Evolutionary conservation across 2,888 invertebrate genomes (phyloP).

Genomic region (Rutpela maculata): DNA sequence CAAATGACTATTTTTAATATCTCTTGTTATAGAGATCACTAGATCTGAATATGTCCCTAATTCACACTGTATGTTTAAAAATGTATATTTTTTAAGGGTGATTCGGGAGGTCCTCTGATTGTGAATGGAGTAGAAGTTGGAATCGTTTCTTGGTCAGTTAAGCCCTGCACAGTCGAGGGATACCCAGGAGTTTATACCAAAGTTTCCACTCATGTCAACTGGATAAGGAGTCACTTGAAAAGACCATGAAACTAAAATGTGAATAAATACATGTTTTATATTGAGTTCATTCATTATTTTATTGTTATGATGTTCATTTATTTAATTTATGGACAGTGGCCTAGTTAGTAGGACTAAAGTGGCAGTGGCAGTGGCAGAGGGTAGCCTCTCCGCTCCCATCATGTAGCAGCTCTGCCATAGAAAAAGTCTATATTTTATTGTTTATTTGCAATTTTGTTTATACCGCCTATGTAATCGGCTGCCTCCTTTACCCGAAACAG

Average conservation of each 20-base stretch:
- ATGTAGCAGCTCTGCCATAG: too few relatives aligned
- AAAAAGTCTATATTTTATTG: too few relatives aligned
- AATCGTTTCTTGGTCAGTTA: conserved; percentile 34
- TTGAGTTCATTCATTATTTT: not conserved
- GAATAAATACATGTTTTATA: not conserved
- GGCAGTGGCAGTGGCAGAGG: too few relatives aligned
- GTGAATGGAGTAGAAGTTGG: conserved; percentile 28
- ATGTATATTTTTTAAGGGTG: conserved; percentile 19
- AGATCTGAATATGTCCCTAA: too few relatives aligned
- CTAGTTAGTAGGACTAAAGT: too few relatives aligned
- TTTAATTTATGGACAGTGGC: not conserved
- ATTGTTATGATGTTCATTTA: not conserved
- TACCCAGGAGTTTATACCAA: conserved; percentile 27
- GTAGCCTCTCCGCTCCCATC: too few relatives aligned
- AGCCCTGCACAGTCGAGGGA: conserved; percentile 24
- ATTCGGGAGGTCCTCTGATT: conserved; percentile 33
- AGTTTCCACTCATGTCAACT: conserved; percentile 19
- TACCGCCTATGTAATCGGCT: too few relatives aligned
- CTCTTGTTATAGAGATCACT: too few relatives aligned
- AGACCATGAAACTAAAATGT: not conserved
- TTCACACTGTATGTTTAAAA: too few relatives aligned
- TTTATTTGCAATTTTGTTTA: too few relatives aligned
- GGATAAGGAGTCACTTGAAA: conserved; percentile 23
- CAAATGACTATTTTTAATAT: too few relatives aligned
- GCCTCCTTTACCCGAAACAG: too few relatives aligned